phyloP scores from a whole-genome alignment of 1,140 invertebrate species.

The Brevipalpus yothersi region DNA sequence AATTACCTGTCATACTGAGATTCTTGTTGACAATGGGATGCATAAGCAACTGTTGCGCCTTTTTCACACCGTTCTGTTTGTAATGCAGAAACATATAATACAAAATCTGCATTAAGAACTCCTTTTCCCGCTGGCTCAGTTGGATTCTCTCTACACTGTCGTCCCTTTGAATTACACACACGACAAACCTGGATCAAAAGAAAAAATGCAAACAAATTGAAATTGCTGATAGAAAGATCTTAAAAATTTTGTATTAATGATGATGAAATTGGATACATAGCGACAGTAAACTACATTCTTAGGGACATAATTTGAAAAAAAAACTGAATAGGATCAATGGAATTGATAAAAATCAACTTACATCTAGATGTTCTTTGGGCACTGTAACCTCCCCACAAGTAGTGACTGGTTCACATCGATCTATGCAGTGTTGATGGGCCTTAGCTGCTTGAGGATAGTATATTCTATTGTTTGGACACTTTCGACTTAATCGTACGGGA shows the following conservation, averaged over 20 bases:
- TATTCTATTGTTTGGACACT: slow-evolving; percentile 21
- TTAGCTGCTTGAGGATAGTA: slow-evolving; percentile 21
- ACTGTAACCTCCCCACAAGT: slow-evolving; percentile 84
- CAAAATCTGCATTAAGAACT: slow-evolving; percentile 68
- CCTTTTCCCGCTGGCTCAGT: slow-evolving; percentile 27
- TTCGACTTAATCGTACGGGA: slow-evolving; percentile 60
- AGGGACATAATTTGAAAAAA: neutral
- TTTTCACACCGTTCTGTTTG: slow-evolving; percentile 65
- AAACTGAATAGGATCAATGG: neutral
- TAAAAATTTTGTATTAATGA: neutral
- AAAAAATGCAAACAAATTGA: neutral
- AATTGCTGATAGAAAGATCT: neutral
- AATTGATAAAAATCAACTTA: slow-evolving; percentile 23
- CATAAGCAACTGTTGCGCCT: slow-evolving; percentile 72
- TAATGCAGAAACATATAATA: slow-evolving; percentile 86
- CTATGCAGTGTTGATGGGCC: slow-evolving; percentile 57
- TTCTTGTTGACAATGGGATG: slow-evolving; percentile 95
- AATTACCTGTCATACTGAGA: slow-evolving; percentile 1
- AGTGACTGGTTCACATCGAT: slow-evolving; percentile 51
- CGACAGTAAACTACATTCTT: neutral
- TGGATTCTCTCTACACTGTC: slow-evolving; percentile 35
- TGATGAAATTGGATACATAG: slow-evolving; percentile 1
- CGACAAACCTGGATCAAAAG: slow-evolving; percentile 40
- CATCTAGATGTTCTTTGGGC: slow-evolving; percentile 70
- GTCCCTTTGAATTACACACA: slow-evolving; percentile 55